phyloP scores from a whole-genome alignment of 2,797 vertebrate genomes.

The Phrynocephalus guinanensis region DNA sequence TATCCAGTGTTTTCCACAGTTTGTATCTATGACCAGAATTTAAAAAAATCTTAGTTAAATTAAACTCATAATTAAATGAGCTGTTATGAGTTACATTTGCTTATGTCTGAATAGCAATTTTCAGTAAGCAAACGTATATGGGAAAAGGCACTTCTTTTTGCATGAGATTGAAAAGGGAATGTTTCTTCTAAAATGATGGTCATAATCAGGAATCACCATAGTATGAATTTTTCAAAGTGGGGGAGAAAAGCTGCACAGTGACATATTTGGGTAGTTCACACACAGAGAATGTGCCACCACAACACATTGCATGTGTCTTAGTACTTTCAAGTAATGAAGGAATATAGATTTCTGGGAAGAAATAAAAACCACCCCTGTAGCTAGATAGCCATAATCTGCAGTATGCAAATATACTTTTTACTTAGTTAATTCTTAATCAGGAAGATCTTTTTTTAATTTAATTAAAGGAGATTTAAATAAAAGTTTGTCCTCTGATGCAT shows the following conservation, averaged over 20 bases:
- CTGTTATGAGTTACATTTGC: background rate
- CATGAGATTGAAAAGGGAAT: background rate
- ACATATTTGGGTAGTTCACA: no score
- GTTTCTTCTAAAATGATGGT: background rate
- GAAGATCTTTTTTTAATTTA: background rate
- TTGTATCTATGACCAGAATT: background rate
- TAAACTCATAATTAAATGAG: background rate
- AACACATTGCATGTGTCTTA: no score
- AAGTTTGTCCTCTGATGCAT: conserved; percentile 43
- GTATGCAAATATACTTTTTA: background rate
- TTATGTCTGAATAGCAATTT: background rate
- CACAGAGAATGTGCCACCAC: no score
- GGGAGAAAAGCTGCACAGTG: no score
- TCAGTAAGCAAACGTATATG: background rate
- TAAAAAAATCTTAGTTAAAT: background rate
- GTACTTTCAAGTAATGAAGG: no score
- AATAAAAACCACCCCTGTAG: no score
- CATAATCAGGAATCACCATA: no score
- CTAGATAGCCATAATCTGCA: no score
- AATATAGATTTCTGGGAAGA: no score
- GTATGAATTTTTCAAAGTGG: no score
- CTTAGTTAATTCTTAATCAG: background rate
- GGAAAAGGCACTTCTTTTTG: background rate
- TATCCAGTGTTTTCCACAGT: background rate
- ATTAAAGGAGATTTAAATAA: background rate